A percentile compares a stretch with the other conserved stretches of the same genome.
These are phyloP conservation scores for Magallana ariakensis DNA, from an alignment of 1,140 invertebrate species.

Conservation along the genomic window DNA sequence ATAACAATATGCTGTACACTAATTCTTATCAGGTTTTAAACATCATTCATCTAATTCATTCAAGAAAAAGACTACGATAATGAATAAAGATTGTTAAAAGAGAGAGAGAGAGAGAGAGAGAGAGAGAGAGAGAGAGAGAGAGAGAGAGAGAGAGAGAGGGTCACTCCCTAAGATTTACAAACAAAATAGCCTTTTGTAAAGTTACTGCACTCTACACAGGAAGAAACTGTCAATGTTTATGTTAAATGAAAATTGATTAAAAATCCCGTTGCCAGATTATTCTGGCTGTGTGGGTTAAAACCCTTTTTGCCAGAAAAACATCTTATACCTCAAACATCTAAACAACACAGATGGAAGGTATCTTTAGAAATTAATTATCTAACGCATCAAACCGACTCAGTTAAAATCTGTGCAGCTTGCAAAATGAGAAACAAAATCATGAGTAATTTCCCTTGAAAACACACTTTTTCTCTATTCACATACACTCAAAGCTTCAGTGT, in stretches of 20 bases:
- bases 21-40: no score
- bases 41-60: no score
- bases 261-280: conserved; percentile 21
- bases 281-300: background rate
- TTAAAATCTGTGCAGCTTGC: conserved; percentile 14
- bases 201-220: conserved; percentile 10
- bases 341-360: conserved; percentile 27
- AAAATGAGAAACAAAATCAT: background rate
- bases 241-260: conserved; percentile 22
- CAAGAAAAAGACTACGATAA: background rate
- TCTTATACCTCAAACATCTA: conserved; percentile 31
- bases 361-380: conserved; percentile 36
- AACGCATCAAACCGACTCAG: conserved; percentile 14
- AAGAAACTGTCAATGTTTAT: conserved; percentile 34
- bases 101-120: background rate
- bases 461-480: background rate
- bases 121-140: background rate
- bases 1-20: no score
- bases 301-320: conserved; percentile 11
- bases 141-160: background rate
- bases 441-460: conserved; percentile 24
- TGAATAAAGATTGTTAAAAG: background rate
- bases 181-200: background rate
- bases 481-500: background rate
- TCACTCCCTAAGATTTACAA: background rate